These are phyloP conservation scores for Trichosurus vulpecula DNA, from an alignment of 2,797 vertebrate species.

Conservation along the genomic window DNA sequence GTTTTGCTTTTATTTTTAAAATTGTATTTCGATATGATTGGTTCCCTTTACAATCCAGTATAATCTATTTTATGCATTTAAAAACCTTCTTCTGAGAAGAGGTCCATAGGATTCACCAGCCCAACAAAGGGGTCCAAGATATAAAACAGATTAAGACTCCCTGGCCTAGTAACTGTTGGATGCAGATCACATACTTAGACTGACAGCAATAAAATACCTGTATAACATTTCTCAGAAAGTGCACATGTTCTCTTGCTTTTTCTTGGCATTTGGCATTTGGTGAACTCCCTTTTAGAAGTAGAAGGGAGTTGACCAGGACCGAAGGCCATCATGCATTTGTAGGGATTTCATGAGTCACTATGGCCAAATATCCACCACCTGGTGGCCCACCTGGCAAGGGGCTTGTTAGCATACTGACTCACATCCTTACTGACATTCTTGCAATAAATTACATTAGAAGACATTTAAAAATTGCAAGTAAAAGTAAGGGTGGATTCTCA, in stretches of 20 bases:
- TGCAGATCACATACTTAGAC: background rate
- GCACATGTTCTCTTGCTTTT: background rate
- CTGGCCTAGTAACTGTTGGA: too few species aligned
- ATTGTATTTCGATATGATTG: too few species aligned
- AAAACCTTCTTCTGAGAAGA: too few species aligned
- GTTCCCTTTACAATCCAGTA: too few species aligned
- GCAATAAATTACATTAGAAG: background rate
- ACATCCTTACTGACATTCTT: background rate
- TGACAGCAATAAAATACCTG: background rate
- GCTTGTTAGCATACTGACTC: background rate
- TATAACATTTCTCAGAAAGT: background rate
- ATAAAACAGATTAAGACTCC: too few species aligned
- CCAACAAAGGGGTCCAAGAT: too few species aligned
- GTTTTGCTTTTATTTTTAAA: too few species aligned
- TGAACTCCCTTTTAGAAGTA: background rate
- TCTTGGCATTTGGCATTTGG: background rate
- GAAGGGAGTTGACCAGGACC: background rate
- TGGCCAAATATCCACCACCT: background rate
- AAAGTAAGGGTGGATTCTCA: too few species aligned
- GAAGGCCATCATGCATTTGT: background rate
- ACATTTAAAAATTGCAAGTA: too few species aligned
- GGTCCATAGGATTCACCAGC: too few species aligned
- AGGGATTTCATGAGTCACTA: background rate
- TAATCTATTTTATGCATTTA: too few species aligned
- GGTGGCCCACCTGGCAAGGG: too few species aligned